These are phyloP conservation scores for Galaxea fascicularis DNA, from an alignment of 92 coral and sea anemone genomes.

Conservation along the genomic window DNA sequence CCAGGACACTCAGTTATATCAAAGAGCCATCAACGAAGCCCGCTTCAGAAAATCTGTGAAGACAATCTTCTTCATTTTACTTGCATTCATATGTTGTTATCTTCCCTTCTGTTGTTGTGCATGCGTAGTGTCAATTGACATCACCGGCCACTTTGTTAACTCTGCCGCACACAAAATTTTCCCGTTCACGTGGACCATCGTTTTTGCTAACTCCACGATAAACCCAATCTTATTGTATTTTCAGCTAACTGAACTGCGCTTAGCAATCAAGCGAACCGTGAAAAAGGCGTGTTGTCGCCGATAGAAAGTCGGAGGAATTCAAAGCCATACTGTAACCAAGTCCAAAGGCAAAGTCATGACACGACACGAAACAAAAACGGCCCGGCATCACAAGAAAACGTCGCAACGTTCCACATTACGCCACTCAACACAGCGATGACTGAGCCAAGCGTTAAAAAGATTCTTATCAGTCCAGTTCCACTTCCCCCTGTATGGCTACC, in stretches of 20 bases:
- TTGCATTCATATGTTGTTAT: background rate
- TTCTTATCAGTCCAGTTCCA: too few relatives aligned
- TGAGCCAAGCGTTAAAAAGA: too few relatives aligned
- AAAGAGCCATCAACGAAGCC: constrained; percentile 17
- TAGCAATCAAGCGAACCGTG: background rate
- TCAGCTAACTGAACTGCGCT: constrained; percentile 30
- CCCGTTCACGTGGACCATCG: constrained; percentile 7
- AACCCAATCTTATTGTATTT: constrained; percentile 7
- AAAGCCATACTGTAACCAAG: background rate
- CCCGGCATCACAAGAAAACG: too few relatives aligned
- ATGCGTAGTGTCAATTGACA: background rate
- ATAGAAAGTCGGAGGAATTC: background rate
- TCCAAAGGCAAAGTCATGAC: background rate
- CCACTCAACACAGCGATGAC: too few relatives aligned
- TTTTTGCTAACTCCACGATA: constrained; percentile 11
- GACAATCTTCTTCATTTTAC: constrained; percentile 23
- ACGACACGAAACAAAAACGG: too few relatives aligned
- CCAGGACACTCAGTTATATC: background rate
- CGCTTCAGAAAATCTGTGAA: constrained; percentile 29
- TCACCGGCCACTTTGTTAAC: too few relatives aligned
- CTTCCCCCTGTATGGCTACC: too few relatives aligned
- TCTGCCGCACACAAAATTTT: background rate
- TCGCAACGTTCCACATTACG: too few relatives aligned
- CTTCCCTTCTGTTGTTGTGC: constrained; percentile 14
- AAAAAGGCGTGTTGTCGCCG: background rate